Base-by-base conservation (phyloP, 2,797 vertebrate genomes). In the Sebastes glaucus region DNA sequence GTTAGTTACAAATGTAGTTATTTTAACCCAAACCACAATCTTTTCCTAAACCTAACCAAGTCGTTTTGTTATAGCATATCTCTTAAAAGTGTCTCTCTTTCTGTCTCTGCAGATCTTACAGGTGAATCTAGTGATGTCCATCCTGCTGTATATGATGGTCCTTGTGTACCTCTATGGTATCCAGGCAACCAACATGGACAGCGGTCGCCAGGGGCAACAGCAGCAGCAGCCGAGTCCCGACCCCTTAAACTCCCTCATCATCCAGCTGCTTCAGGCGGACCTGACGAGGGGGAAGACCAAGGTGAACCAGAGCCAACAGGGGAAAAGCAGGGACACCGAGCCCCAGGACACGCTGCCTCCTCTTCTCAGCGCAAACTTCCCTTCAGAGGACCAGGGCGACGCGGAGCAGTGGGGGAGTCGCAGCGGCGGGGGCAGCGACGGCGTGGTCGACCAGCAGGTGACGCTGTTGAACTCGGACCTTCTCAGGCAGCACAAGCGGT, bases 91-190 rank as follows among this genome's bases (percentile, higher is more conserved):
- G 3, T 62, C 7, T 78, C 13, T 87, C 42, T 88, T 70, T 92
- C 84, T 95, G 85, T 95, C 68, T 91, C 90, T 91, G 11, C 93
- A 99, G 98, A 94, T 99, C 96, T 97, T 99, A 97, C 98, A 99
- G 97, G 98, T 99, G 97, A 99, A 99, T 97, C 97, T 98, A 98
- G 98, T 98, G 97, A 99, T 99, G 98, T 99, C 97, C 97, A 97
- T 99, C 97, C 96, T 99, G 96, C 96, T 99, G 96, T 99, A 98
- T 96, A 96, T 98, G 95, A 97, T 99, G 97, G 97, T 99, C 96
- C 97, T 99, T 85, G 89, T 97, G 93, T 99, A 98, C 97, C 98
- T 99, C 93, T 97, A 98, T 95, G 98, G 98, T 96, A 96, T 98
- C 94, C 97, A 99, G 87, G 98, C 97, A 82, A 97, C 96, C 92